A percentile compares a stretch with the other conserved stretches of the same genome.
These are phyloP conservation scores for Magallana ariakensis DNA, from an alignment of 1,140 invertebrate species.

Conservation along the genomic window DNA sequence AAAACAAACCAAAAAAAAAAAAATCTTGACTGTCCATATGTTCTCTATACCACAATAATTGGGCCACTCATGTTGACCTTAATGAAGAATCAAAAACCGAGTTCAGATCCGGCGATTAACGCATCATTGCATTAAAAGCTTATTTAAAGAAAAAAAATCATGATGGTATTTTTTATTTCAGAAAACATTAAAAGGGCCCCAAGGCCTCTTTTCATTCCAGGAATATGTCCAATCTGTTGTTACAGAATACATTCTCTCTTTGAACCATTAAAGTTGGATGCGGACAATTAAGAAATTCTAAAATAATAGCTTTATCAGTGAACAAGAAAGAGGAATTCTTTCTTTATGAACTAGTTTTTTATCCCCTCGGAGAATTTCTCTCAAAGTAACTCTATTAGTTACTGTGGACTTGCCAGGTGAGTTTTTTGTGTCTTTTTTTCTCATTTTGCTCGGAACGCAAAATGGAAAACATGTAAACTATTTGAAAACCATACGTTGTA, in stretches of 20 bases:
- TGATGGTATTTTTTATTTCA: too few species aligned
- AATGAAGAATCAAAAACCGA: too few species aligned
- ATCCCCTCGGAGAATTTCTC: not conserved
- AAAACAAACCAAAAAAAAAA: too few species aligned
- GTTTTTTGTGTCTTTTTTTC: not conserved
- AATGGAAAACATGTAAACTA: not conserved
- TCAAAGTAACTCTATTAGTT: not conserved
- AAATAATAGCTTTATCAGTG: constrained; percentile 29
- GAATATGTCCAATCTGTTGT: too few species aligned
- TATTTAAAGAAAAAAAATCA: too few species aligned
- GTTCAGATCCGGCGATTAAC: too few species aligned
- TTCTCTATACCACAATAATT: too few species aligned
- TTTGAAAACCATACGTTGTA: not conserved
- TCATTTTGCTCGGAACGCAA: not conserved
- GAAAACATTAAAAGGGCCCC: too few species aligned
- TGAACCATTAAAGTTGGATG: constrained; percentile 25
- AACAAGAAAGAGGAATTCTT: not conserved
- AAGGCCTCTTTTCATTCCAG: too few species aligned
- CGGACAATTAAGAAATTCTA: constrained; percentile 28
- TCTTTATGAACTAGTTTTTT: not conserved
- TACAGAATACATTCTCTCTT: not conserved
- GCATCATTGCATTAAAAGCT: too few species aligned
- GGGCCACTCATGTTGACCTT: too few species aligned
- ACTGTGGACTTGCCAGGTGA: not conserved
- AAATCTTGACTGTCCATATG: too few species aligned